These are phyloP conservation scores for Latrodectus hesperus DNA, from an alignment of 2,888 invertebrate genomes.

Conservation along the genomic window DNA sequence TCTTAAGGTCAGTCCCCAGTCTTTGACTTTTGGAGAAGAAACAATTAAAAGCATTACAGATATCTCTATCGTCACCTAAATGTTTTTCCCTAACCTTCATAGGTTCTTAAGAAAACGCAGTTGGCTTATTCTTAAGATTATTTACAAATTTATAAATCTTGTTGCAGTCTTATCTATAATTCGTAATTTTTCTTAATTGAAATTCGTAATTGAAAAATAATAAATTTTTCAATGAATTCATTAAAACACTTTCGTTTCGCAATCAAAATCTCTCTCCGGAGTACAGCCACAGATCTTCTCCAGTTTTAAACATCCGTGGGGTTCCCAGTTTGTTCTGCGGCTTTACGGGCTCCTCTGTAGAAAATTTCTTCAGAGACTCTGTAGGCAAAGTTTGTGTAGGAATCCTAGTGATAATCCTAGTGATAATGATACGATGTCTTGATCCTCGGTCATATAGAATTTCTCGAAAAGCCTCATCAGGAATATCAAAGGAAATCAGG, in stretches of 20 bases:
- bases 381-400: too few relatives aligned
- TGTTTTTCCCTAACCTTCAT: not conserved
- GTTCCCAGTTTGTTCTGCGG: not conserved
- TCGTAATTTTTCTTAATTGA: too few relatives aligned
- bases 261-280: not conserved
- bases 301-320: slow-evolving; percentile 3
- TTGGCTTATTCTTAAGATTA: too few relatives aligned
- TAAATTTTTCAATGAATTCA: slow-evolving; percentile 14
- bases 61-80: slow-evolving; percentile 10
- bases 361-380: not conserved
- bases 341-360: not conserved
- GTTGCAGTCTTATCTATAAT: not conserved
- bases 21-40: too few relatives aligned
- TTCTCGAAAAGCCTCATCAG: not conserved
- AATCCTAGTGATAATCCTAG: not conserved
- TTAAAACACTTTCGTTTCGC: slow-evolving; percentile 8
- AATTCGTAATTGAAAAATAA: not conserved
- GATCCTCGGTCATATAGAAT: slow-evolving; percentile 11
- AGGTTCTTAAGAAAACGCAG: not conserved
- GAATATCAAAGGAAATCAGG: not conserved
- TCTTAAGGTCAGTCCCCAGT: too few relatives aligned
- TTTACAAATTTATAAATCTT: not conserved
- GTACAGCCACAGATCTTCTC: not conserved
- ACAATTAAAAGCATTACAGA: not conserved
- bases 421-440: slow-evolving; percentile 7